These are phyloP conservation scores for Gorsachius goisagi DNA, from an alignment of 2,113 vertebrate genomes.

Conservation along the genomic window DNA sequence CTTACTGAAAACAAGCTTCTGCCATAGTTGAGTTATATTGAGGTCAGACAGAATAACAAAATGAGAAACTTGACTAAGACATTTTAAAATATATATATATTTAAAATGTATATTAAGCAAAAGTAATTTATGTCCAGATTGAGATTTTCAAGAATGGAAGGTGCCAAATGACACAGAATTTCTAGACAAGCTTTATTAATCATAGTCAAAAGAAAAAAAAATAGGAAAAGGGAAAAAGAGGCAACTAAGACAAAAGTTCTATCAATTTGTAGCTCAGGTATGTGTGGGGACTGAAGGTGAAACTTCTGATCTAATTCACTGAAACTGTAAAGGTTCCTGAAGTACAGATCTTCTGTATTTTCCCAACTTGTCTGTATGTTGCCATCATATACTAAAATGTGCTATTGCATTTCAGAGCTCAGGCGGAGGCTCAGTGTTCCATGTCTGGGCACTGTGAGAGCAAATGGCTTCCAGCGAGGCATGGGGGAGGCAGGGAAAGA, in stretches of 20 bases:
- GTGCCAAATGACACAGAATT: not conserved
- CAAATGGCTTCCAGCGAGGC: not conserved
- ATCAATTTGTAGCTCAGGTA: not conserved
- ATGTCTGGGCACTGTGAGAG: not conserved
- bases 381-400: not conserved
- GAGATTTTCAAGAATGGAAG: not conserved
- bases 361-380: not conserved
- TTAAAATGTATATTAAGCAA: too few relatives aligned
- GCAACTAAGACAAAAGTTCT: not conserved
- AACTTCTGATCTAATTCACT: not conserved
- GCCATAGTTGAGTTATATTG: not conserved
- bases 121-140: not conserved
- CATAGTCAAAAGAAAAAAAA: not conserved
- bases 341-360: not conserved
- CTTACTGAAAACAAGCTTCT: not conserved
- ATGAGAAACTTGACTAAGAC: not conserved
- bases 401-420: not conserved
- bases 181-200: not conserved
- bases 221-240: not conserved
- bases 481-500: not conserved
- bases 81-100: too few relatives aligned
- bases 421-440: not conserved
- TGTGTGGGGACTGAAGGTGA: not conserved
- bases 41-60: not conserved
- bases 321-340: not conserved